phyloP scores from a whole-genome alignment of 2,888 invertebrate species.

The Tribolium freemani region DNA sequence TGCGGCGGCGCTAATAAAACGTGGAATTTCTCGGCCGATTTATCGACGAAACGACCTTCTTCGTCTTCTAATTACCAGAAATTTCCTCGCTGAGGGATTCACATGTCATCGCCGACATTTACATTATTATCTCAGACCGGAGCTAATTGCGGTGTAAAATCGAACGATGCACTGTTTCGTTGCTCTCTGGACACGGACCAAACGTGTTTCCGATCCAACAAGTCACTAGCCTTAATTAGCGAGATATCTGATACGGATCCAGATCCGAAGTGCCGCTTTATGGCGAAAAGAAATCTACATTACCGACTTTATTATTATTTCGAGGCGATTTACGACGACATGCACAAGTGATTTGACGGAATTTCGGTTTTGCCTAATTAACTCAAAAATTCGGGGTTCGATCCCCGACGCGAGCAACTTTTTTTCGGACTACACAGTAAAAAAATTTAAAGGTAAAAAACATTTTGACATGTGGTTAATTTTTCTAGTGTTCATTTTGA shows the following conservation, averaged over 20 bases:
- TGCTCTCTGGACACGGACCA: slow-evolving; percentile 21
- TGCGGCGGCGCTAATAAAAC: slow-evolving; percentile 40
- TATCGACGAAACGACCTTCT: slow-evolving; percentile 39
- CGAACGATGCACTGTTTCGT: slow-evolving; percentile 35
- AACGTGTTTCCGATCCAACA: slow-evolving; percentile 8
- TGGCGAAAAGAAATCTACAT: slow-evolving; percentile 3
- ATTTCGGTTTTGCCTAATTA: neutral
- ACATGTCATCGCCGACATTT: neutral
- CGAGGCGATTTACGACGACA: slow-evolving; percentile 16
- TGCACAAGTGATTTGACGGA: neutral
- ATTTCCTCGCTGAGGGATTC: slow-evolving; percentile 7
- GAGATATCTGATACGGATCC: slow-evolving; percentile 43
- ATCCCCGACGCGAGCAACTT: no score
- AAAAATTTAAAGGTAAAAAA: no score
- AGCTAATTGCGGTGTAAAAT: slow-evolving; percentile 52
- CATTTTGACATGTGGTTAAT: no score
- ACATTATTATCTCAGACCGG: neutral
- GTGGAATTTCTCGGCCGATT: slow-evolving; percentile 39
- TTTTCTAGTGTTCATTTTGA: no score
- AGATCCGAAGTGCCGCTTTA: slow-evolving; percentile 5
- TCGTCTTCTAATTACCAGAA: slow-evolving; percentile 29
- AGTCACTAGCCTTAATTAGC: slow-evolving; percentile 51
- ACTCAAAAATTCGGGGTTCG: no score
- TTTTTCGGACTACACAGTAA: no score
- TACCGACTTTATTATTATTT: slow-evolving; percentile 41